Evolutionary conservation across 2,888 invertebrate genomes (phyloP).

Genomic region (Tolmerus cingulatus): DNA sequence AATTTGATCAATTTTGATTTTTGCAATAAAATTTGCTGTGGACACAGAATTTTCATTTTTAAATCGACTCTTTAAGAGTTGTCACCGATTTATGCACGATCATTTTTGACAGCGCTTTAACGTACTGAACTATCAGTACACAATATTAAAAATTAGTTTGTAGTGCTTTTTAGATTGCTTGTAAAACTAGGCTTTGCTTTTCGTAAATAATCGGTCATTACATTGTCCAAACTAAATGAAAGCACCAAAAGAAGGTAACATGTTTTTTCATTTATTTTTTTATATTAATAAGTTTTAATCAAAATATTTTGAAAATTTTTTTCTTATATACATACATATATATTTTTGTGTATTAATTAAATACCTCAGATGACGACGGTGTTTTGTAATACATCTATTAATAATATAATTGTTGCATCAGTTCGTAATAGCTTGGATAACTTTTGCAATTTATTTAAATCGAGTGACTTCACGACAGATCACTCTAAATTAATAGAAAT

Average conservation of each 20-base stretch:
- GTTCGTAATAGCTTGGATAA: neutral
- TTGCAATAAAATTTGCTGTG: neutral
- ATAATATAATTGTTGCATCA: neutral
- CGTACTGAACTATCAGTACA: neutral
- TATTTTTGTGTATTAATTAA: neutral
- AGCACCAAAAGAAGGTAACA: constrained; percentile 60
- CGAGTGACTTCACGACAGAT: neutral
- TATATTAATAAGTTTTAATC: constrained; percentile 11
- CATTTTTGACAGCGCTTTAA: neutral
- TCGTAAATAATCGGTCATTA: constrained; percentile 55
- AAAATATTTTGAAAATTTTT: constrained; percentile 7
- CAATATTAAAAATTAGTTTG: neutral
- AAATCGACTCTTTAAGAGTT: neutral
- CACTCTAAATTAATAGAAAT: neutral
- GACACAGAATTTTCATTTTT: neutral
- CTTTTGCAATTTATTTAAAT: neutral
- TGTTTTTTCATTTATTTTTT: constrained; percentile 36
- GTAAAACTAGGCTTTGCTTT: constrained; percentile 38
- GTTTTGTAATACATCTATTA: neutral
- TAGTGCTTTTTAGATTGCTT: neutral
- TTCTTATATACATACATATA: neutral
- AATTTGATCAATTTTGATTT: neutral
- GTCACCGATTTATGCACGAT: neutral
- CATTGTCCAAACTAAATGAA: constrained; percentile 59
- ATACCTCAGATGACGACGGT: neutral